Base-by-base conservation (phyloP, 2,113 vertebrate species). In the Ophiodon elongatus region DNA sequence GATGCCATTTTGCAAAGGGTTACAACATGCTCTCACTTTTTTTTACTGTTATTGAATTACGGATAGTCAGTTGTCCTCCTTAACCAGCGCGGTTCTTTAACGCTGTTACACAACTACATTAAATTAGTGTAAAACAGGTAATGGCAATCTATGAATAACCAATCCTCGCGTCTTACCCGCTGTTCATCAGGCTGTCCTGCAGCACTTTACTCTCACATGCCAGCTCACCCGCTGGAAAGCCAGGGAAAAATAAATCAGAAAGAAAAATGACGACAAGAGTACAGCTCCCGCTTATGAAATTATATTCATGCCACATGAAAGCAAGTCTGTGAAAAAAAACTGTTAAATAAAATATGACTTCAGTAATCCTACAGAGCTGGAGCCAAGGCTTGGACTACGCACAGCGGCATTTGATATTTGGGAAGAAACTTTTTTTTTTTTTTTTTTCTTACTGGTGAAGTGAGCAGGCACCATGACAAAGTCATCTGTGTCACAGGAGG, bases 381-480 rank as follows among this genome's bases (percentile, higher is more conserved):
- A 54, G 1, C 8, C 21, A 54, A 54, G 39, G 25, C 1, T 8
- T 27, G 14, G 37, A 33, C 27, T 29, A 19, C 10, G 8, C 4
- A 75, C 35, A 76, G 70, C 59, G 64, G 33, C 8, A 63, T 64
- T 52, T 56, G 4, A 82, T 45, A 62, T 72, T 68, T 35, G n/a
- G n/a, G n/a, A n/a, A n/a, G n/a, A n/a, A n/a, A n/a, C n/a, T n/a
- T n/a, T n/a, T n/a, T n/a, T n/a, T n/a, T n/a, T n/a, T n/a, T n/a
- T n/a, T n/a, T n/a, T n/a, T 29, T 78, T 83, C 96, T 95, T 93
- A 98, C 98, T 96, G 94, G 96, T 95, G 80, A 98, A 96, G 90
- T 98, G 96, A 72, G 97, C 97, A 0, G 98, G 98, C 83, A 99
- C 98, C 95, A 99, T 97, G 57, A 99, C 98, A 3, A 99, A 99